These are phyloP conservation scores for Adelges cooleyi DNA, from an alignment of 1,140 invertebrate genomes.

Conservation along the genomic window DNA sequence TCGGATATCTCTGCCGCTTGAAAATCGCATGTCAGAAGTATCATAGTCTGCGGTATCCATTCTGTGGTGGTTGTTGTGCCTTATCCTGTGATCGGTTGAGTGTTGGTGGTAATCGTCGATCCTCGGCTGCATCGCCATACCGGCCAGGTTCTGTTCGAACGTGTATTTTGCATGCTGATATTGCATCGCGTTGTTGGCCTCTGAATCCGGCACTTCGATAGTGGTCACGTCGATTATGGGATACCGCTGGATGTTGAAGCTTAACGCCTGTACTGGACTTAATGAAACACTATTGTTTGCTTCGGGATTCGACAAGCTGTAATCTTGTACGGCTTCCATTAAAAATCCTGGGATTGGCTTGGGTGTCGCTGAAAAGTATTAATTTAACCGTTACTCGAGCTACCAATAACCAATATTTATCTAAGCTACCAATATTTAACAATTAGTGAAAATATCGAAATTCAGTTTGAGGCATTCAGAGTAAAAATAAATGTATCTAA, in stretches of 20 bases:
- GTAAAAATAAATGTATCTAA: too few relatives aligned
- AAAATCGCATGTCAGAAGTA: neutral
- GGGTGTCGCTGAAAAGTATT: conserved; percentile 27
- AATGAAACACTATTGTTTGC: neutral
- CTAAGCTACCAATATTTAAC: too few relatives aligned
- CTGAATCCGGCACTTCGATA: conserved; percentile 32
- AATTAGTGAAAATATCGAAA: too few relatives aligned
- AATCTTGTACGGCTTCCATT: neutral
- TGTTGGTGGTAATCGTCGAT: neutral
- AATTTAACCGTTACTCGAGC: too few relatives aligned
- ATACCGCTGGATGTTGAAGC: conserved; percentile 29
- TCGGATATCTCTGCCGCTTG: neutral
- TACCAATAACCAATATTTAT: too few relatives aligned
- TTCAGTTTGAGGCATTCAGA: too few relatives aligned
- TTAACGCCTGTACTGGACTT: conserved; percentile 21
- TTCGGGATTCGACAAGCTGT: too few relatives aligned
- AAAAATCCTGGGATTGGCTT: conserved; percentile 3
- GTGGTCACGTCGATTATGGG: conserved; percentile 34
- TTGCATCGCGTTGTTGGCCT: conserved; percentile 8
- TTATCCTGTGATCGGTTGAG: neutral
- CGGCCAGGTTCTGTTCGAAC: conserved; percentile 8
- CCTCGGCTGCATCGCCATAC: neutral
- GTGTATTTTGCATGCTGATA: conserved; percentile 29
- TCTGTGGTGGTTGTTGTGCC: neutral
- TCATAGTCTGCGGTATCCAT: neutral